phyloP scores from a whole-genome alignment of 2,113 vertebrate genomes.

The Lamprotornis superbus region DNA sequence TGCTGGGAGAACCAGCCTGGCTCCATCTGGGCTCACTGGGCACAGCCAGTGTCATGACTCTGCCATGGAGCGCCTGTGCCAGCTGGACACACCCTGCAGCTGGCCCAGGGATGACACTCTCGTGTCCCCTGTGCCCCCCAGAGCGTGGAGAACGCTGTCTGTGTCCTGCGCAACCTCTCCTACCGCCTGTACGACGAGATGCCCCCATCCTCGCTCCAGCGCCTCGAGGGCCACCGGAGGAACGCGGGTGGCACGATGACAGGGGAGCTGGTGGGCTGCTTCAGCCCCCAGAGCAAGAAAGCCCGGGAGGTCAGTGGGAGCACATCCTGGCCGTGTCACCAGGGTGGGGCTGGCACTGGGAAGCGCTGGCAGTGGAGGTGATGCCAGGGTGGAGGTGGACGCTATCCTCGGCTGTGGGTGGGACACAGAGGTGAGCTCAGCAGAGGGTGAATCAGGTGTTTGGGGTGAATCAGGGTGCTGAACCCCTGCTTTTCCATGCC shows the following conservation, averaged over 20 bases:
- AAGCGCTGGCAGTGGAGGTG: neutral
- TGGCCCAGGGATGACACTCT: neutral
- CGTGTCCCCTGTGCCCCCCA: neutral
- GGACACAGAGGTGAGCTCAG: neutral
- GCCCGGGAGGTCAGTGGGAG: slow-evolving; percentile 75
- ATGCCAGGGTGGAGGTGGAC: neutral
- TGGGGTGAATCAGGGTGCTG: neutral
- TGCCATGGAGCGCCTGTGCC: neutral
- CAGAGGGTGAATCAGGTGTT: neutral
- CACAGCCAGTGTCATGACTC: fast-evolving
- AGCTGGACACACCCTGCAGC: neutral
- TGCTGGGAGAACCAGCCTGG: neutral
- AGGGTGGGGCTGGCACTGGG: neutral
- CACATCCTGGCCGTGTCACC: fast-evolving
- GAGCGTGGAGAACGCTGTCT: slow-evolving; percentile 92
- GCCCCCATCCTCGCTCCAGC: slow-evolving; percentile 81
- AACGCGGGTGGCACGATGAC: slow-evolving; percentile 26
- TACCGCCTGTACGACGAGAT: slow-evolving; percentile 93
- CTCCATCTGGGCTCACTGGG: neutral
- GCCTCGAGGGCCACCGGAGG: slow-evolving; percentile 83
- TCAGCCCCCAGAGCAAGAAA: slow-evolving; percentile 86
- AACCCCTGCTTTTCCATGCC: fast-evolving
- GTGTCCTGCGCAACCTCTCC: slow-evolving; percentile 93
- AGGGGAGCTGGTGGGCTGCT: slow-evolving; percentile 85
- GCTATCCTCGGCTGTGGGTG: neutral